Evolutionary conservation across 2,113 vertebrate genomes (phyloP).

Genomic region (Spea bombifrons): DNA sequence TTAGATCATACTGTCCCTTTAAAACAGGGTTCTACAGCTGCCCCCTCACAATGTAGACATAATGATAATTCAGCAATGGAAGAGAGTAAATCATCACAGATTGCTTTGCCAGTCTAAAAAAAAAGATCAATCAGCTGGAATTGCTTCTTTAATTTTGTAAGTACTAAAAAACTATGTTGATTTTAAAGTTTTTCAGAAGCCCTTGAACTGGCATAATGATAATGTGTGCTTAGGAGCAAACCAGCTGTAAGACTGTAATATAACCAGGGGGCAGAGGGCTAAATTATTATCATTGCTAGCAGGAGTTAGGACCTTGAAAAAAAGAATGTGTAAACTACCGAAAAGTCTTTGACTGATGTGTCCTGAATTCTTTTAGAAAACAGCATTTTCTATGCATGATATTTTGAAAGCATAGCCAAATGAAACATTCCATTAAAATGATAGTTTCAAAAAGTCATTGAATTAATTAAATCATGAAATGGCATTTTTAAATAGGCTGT

Average conservation of each 20-base stretch:
- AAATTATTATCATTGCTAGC: constrained; percentile 20
- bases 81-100: not conserved
- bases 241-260: not conserved
- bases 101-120: not conserved
- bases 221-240: not conserved
- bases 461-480: constrained; percentile 22
- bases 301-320: not conserved
- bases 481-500: not conserved
- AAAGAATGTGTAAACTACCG: not conserved
- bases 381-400: not conserved
- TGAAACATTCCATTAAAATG: constrained; percentile 5
- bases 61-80: constrained; percentile 24
- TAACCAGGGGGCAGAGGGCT: not conserved
- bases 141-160: constrained; percentile 5
- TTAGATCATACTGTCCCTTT: too few relatives aligned
- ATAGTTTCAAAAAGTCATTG: constrained; percentile 15
- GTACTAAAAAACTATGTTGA: not conserved
- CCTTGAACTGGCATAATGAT: constrained; percentile 11
- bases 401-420: not conserved
- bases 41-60: too few relatives aligned
- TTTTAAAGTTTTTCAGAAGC: not conserved
- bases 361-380: not conserved
- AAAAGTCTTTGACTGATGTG: not conserved
- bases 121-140: not conserved
- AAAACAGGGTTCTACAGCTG: too few relatives aligned